A percentile compares a stretch with the other conserved stretches of the same genome.
Evolutionary conservation across 2,888 invertebrate species (phyloP).

Genomic region (Nomada ferruginata): DNA sequence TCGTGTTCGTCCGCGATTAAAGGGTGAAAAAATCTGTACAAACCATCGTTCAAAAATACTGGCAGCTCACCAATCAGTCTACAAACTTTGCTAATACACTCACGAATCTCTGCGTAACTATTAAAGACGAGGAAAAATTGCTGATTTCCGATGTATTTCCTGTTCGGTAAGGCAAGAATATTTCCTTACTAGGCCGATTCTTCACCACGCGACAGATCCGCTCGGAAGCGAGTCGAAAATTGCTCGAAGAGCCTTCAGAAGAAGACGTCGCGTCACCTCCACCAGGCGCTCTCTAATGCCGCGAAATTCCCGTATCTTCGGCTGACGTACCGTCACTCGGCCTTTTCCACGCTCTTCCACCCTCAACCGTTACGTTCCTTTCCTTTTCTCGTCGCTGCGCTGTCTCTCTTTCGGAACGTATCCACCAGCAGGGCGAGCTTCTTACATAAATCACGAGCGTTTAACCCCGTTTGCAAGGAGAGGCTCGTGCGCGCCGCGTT

Average conservation of each 20-base stretch:
- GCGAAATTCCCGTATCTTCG: conserved; percentile 60
- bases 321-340: conserved; percentile 53
- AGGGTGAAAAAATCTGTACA: not conserved
- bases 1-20: conserved; percentile 8
- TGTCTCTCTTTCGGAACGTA: conserved; percentile 20
- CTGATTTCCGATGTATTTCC: not conserved
- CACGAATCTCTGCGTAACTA: no score
- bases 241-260: conserved; percentile 23
- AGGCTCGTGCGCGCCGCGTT: not conserved
- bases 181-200: conserved; percentile 37
- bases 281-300: conserved; percentile 46
- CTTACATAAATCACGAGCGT: conserved; percentile 66
- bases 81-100: no score
- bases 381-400: not conserved
- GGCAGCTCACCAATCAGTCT: no score
- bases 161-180: conserved; percentile 6
- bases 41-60: no score
- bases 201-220: conserved; percentile 41
- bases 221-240: conserved; percentile 49
- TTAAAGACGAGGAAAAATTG: not conserved
- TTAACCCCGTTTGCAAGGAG: conserved; percentile 46
- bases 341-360: conserved; percentile 6
- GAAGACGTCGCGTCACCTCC: conserved; percentile 35
- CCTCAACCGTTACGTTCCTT: not conserved
- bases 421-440: conserved; percentile 37